Evolutionary conservation across 2,888 invertebrate species (phyloP).

Genomic region (Rapana venosa): DNA sequence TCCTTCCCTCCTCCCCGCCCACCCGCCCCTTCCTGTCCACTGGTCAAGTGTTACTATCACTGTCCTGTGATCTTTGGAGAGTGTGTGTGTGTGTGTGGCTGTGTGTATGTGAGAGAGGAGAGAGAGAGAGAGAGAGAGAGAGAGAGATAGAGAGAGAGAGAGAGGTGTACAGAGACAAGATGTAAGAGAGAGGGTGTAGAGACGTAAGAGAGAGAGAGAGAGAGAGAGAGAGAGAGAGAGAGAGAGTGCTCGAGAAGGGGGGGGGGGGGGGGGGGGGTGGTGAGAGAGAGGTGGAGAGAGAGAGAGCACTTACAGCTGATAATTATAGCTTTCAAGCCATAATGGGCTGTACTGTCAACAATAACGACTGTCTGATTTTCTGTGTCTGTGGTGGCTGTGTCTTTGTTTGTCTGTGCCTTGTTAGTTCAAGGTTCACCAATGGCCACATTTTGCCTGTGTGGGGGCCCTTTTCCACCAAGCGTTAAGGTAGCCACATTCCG

Average conservation of each 20-base stretch:
- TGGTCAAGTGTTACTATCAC: neutral
- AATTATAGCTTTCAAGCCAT: no score
- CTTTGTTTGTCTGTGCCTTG: no score
- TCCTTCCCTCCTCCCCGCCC: no score
- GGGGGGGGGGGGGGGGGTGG: neutral
- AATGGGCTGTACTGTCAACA: no score
- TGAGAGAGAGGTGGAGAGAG: neutral
- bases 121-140: neutral
- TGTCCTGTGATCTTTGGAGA: neutral
- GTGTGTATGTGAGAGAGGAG: neutral
- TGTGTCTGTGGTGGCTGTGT: no score
- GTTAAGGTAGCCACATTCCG: no score
- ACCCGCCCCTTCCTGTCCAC: neutral
- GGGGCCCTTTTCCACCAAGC: no score
- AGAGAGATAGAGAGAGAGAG: neutral
- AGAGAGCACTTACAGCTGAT: neutral
- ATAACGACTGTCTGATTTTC: no score
- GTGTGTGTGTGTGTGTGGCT: no score
- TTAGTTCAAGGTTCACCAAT: no score
- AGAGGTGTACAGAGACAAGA: neutral
- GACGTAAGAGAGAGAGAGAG: neutral
- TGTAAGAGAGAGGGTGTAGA: neutral
- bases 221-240: neutral
- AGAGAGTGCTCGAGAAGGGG: neutral
- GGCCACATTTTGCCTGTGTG: no score